Conservation (phyloP, 2,888 invertebrate genomes). For the Meloe dianella region DNA sequence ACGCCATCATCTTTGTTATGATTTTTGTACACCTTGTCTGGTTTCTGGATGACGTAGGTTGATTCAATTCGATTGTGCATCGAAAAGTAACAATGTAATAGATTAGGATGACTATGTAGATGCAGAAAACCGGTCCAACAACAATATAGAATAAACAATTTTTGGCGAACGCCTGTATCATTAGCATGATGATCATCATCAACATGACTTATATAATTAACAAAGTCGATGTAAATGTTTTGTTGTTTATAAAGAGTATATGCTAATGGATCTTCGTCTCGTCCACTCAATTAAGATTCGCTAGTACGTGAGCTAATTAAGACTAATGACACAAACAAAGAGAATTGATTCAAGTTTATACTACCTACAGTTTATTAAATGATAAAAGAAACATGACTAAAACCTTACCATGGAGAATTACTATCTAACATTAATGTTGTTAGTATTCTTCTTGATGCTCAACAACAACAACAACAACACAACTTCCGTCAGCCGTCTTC, state of each 20-base stretch:
- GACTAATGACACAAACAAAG: not conserved
- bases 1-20: not conserved
- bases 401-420: not conserved
- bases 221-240: too few species aligned
- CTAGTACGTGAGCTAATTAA: not conserved
- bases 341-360: not conserved
- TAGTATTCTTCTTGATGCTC: not conserved
- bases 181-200: not conserved
- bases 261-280: not conserved
- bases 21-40: not conserved
- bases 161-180: not conserved
- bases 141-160: constrained; percentile 4
- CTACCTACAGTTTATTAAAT: not conserved
- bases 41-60: not conserved
- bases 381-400: not conserved
- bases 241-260: not conserved
- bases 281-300: not conserved
- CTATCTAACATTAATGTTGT: not conserved
- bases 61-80: not conserved
- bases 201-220: too few species aligned
- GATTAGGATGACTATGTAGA: not conserved
- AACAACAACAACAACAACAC: too few species aligned
- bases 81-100: not conserved
- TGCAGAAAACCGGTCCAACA: constrained; percentile 7
- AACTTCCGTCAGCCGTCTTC: too few species aligned